Evolutionary conservation across 2,113 vertebrate genomes (phyloP).

Genomic region (Catharus fuscescens): DNA sequence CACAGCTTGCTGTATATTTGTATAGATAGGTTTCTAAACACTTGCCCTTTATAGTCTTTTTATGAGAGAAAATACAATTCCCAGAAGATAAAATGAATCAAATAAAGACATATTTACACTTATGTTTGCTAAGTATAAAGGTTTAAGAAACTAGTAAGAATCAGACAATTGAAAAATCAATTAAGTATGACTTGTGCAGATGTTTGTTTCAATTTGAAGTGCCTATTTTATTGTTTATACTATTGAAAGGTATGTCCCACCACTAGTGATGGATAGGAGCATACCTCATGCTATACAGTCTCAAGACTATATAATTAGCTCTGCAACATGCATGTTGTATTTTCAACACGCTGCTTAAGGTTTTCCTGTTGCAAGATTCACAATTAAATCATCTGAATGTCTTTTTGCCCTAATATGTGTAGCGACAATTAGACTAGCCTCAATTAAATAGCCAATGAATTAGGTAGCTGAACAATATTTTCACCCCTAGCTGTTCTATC

Average conservation of each 20-base stretch:
- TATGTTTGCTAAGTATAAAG: not conserved
- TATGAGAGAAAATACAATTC: not conserved
- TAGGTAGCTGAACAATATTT: constrained; percentile 59
- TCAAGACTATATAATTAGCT: constrained; percentile 39
- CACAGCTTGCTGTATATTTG: not conserved
- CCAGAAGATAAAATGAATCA: not conserved
- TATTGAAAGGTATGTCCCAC: constrained; percentile 16
- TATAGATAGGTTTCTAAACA: not conserved
- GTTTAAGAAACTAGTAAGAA: constrained; percentile 49
- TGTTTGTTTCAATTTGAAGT: constrained; percentile 62
- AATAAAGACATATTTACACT: not conserved
- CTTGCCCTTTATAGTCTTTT: not conserved
- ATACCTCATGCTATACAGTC: not conserved
- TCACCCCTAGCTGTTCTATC: constrained; percentile 70
- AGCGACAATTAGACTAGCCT: constrained; percentile 53
- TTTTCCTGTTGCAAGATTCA: constrained; percentile 42
- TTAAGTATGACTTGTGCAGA: constrained; percentile 40
- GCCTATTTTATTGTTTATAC: constrained; percentile 33
- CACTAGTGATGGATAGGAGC: constrained; percentile 15
- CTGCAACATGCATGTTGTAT: constrained; percentile 3
- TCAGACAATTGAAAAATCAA: constrained; percentile 38
- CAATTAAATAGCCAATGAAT: constrained; percentile 67
- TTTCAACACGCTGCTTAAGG: constrained; percentile 21
- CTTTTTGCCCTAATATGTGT: constrained; percentile 54
- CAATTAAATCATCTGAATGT: constrained; percentile 59